These are phyloP conservation scores for Vanacampus margaritifer DNA, from an alignment of 2,113 vertebrate genomes.

Conservation along the genomic window DNA sequence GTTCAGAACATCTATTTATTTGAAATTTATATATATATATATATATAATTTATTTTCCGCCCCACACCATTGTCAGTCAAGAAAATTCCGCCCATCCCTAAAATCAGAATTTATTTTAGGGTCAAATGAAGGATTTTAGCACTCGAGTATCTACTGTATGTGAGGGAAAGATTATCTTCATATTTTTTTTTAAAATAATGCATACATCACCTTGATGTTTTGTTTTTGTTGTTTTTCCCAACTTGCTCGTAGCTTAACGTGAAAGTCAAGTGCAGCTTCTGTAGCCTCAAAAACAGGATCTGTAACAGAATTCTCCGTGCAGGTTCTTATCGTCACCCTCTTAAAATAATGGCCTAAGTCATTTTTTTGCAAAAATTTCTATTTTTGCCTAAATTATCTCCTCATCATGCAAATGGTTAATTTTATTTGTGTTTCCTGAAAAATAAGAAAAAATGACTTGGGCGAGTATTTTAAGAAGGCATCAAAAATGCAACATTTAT, in stretches of 20 bases:
- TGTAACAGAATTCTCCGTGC: background rate
- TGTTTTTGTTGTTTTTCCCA: background rate
- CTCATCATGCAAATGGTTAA: too few species aligned
- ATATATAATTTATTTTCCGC: too few species aligned
- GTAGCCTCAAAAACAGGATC: background rate
- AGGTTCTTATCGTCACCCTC: too few species aligned
- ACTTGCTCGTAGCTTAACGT: conserved; percentile 40
- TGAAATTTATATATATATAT: too few species aligned
- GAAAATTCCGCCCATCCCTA: background rate
- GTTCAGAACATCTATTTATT: background rate
- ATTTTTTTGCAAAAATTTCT: too few species aligned
- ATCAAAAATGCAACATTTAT: background rate
- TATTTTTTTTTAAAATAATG: background rate
- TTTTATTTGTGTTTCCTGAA: too few species aligned
- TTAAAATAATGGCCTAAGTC: too few species aligned
- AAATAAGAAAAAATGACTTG: too few species aligned
- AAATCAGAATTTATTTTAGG: background rate
- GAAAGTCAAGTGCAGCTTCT: conserved; percentile 56
- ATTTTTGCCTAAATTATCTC: too few species aligned
- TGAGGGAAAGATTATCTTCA: background rate
- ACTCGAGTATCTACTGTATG: background rate
- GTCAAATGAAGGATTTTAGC: conserved; percentile 9
- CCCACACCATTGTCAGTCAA: background rate
- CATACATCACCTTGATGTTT: background rate
- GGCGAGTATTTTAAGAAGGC: too few species aligned